Conservation (phyloP, 2,113 vertebrate species). For the Pterocles orientalis region DNA sequence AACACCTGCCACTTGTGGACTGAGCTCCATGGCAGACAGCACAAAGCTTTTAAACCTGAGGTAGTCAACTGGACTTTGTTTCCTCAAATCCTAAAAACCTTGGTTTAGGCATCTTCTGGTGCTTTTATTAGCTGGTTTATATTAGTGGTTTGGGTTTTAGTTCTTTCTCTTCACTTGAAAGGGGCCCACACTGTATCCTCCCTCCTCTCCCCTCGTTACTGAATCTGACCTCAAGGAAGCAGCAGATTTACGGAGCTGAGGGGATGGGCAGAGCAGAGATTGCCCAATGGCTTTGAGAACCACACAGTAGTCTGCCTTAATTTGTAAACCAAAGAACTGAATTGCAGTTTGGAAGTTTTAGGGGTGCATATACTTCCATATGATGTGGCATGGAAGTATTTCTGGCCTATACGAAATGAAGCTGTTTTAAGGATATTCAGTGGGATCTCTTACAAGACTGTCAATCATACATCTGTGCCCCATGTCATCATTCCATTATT, state of each 20-base stretch:
- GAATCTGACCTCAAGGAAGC: not conserved
- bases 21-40: not conserved
- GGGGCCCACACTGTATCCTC: not conserved
- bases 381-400: not conserved
- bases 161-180: not conserved
- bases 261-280: not conserved
- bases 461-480: not conserved
- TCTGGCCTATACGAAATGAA: not conserved
- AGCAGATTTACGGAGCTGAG: accelerated
- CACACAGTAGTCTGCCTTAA: not conserved
- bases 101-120: not conserved
- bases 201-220: not conserved
- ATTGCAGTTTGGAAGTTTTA: not conserved
- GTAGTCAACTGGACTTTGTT: not conserved
- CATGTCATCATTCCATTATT: not conserved
- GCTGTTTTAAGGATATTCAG: not conserved
- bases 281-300: not conserved
- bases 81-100: not conserved
- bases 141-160: not conserved
- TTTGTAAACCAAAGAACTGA: not conserved
- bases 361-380: not conserved
- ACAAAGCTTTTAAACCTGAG: not conserved
- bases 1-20: not conserved
- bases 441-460: not conserved
- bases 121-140: not conserved